Evolutionary conservation across 2,888 invertebrate genomes (phyloP), one percentile per base, ranked within the genome.

Genomic region (Mellilla xanthometata): DNA sequence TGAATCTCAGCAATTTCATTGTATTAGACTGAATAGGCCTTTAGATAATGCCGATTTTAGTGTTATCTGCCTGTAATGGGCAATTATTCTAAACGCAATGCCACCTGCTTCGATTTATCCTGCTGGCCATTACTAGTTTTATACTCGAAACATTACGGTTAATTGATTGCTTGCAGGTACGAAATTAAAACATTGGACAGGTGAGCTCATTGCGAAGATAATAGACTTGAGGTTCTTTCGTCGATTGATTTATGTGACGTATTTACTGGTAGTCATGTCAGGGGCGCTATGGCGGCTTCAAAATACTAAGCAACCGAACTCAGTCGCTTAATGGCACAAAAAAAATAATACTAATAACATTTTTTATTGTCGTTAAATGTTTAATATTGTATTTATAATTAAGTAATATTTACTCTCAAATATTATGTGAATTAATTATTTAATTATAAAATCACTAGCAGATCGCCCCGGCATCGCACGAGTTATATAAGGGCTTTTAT

Each of bases 1-100:
- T 84, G 70, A 72, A 84, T 85, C 72, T 75, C 64, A 62, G 77
- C 80, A 69, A 86, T 87, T 85, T 84, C 80, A 85, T 86, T 87
- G 82, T 86, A 68, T 72, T 68, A 60, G 60, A 62, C 63, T 77
- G 76, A 81, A 84, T 80, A 75, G 80, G 67, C 60, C 52, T 46
- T 49, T 56, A 46, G 47, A 48, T 29, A 48, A 69, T 71, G 41
- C 41, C 47, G 41, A 39, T 79, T 77, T 76, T 73, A 77, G 71
- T 74, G 76, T 75, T 67, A 72, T 78, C 71, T 71, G 56, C 71
- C 78, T 6, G 32, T 82, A 83, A 85, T 83, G 71, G 84, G 70
- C 78, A 81, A 85, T 88, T 84, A 84, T 69, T 62, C 58, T 67
- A 54, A 44, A 48, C 42, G 49, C 54, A 32, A 49, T 53, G 60